These are phyloP conservation scores for Myiagra hebetior DNA, from an alignment of 2,113 vertebrate genomes.

Conservation along the genomic window DNA sequence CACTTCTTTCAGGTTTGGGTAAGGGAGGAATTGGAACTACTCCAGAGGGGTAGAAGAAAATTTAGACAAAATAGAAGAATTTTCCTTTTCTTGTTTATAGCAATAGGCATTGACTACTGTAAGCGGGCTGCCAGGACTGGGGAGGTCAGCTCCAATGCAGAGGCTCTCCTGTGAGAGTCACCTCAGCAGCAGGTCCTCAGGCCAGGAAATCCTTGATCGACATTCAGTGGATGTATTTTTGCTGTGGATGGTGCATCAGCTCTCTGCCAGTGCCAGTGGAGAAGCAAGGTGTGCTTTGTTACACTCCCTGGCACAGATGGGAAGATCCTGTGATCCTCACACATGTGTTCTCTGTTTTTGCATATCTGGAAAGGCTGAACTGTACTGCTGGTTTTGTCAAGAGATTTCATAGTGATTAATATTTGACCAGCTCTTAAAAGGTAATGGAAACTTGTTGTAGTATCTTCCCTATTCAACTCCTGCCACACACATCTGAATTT, in stretches of 20 bases:
- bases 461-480: constrained; percentile 12
- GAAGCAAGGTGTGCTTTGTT: not conserved
- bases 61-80: not conserved
- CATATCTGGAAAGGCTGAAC: not conserved
- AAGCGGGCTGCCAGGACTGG: not conserved
- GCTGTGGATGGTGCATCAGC: not conserved
- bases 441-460: not conserved
- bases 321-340: not conserved
- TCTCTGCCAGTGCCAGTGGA: not conserved
- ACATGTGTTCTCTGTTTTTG: not conserved
- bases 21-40: not conserved
- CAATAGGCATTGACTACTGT: not conserved
- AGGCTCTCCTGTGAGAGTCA: not conserved
- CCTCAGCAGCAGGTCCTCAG: not conserved
- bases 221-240: not conserved
- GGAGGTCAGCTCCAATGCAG: not conserved
- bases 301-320: not conserved
- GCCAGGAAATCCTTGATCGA: not conserved
- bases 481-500: constrained; percentile 36
- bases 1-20: not conserved
- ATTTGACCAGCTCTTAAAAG: constrained; percentile 16
- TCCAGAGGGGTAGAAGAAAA: not conserved
- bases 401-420: constrained; percentile 23
- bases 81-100: not conserved
- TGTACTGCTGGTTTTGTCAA: not conserved